phyloP scores from a whole-genome alignment of 2,797 vertebrate species.

The Prionace glauca region DNA sequence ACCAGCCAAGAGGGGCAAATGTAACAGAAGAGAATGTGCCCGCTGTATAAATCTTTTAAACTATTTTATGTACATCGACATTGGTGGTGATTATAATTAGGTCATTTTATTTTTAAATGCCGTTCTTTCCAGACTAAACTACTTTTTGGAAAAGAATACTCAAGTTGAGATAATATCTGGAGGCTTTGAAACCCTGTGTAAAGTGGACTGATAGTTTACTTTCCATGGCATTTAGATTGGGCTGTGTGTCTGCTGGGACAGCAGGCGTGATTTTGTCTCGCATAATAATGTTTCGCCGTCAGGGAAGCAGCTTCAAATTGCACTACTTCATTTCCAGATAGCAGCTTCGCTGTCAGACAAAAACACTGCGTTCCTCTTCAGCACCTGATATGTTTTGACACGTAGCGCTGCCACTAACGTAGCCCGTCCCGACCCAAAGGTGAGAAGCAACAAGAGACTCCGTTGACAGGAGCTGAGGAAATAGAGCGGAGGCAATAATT shows the following conservation, averaged over 20 bases:
- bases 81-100: too few species aligned
- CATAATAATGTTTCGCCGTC: neutral
- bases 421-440: neutral
- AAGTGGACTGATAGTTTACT: neutral
- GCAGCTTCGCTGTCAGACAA: neutral
- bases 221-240: too few species aligned
- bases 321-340: neutral
- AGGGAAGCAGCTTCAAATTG: neutral
- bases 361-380: neutral
- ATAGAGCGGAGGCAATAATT: neutral
- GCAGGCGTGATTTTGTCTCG: neutral
- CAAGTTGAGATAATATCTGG: neutral
- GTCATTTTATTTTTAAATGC: neutral
- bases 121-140: neutral
- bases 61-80: neutral
- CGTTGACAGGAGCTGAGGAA: neutral
- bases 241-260: neutral
- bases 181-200: neutral
- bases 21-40: neutral
- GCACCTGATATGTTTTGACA: slow-evolving; percentile 34
- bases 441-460: neutral
- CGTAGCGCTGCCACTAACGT: neutral
- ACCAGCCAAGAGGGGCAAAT: neutral
- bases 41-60: neutral
- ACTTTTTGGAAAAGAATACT: neutral